These are phyloP conservation scores for Philereme vetulata DNA, from an alignment of 2,888 invertebrate genomes.

Conservation along the genomic window DNA sequence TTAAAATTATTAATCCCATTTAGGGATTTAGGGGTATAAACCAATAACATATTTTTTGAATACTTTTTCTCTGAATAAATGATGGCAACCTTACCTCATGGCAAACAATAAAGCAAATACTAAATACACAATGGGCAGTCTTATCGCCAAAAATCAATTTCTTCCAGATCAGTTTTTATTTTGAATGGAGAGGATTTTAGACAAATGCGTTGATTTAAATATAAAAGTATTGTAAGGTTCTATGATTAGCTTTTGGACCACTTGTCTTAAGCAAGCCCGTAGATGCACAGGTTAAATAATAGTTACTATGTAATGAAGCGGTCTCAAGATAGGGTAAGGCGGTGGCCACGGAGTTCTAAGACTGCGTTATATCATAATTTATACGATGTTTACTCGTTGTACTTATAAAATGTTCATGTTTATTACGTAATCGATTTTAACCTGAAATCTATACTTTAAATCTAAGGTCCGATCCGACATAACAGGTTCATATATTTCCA, in stretches of 20 bases:
- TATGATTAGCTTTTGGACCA: neutral
- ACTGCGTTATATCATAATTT: constrained; percentile 68
- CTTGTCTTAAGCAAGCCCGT: constrained; percentile 9
- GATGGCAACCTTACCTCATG: too few relatives aligned
- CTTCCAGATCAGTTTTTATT: too few relatives aligned
- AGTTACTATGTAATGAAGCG: constrained; percentile 43
- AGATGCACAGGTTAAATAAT: constrained; percentile 22
- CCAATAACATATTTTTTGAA: too few relatives aligned
- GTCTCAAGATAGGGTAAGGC: constrained; percentile 64
- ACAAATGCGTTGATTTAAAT: too few relatives aligned
- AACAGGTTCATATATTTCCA: neutral
- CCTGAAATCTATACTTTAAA: constrained; percentile 15
- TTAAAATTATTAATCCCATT: too few relatives aligned
- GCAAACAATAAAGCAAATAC: too few relatives aligned
- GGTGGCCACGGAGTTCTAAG: constrained; percentile 68
- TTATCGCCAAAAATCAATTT: too few relatives aligned
- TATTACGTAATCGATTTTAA: constrained; percentile 22
- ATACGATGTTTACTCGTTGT: constrained; percentile 71
- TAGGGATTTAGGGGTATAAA: too few relatives aligned
- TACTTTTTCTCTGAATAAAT: too few relatives aligned
- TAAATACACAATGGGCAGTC: too few relatives aligned
- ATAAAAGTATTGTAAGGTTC: too few relatives aligned
- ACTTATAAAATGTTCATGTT: constrained; percentile 41
- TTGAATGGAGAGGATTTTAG: too few relatives aligned
- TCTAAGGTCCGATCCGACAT: neutral